These are phyloP conservation scores for Icerya purchasi DNA, from an alignment of 2,888 invertebrate genomes.

Conservation along the genomic window DNA sequence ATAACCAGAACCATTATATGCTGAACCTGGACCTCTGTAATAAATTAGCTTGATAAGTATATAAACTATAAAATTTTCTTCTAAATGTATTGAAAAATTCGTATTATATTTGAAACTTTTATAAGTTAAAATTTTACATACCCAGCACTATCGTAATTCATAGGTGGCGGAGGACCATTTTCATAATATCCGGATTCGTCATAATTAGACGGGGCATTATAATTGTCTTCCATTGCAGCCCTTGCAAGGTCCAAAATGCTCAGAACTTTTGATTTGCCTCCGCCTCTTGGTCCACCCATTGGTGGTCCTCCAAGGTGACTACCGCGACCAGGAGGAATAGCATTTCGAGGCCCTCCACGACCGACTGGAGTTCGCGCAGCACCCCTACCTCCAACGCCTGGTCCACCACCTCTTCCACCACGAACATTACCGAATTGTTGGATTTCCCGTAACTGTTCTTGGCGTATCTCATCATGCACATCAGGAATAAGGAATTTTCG, in stretches of 20 bases:
- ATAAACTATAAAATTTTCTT: not conserved
- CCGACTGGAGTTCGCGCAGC: constrained; percentile 15
- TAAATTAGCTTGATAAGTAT: not conserved
- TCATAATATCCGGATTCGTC: constrained; percentile 13
- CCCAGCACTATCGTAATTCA: constrained; percentile 4
- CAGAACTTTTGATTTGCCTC: constrained; percentile 52
- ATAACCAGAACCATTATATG: constrained; percentile 15
- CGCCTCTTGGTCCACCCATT: constrained; percentile 3
- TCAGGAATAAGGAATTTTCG: constrained; percentile 54
- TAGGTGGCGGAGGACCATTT: not conserved
- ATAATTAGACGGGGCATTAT: constrained; percentile 23
- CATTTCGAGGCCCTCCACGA: constrained; percentile 19
- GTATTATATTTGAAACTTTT: not conserved
- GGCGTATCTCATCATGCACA: constrained; percentile 54
- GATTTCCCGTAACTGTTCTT: constrained; percentile 60
- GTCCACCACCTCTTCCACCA: constrained; percentile 22
- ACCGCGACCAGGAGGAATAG: not conserved
- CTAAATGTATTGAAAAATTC: not conserved
- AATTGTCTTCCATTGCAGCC: constrained; percentile 54
- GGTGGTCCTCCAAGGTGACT: not conserved
- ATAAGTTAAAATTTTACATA: not conserved
- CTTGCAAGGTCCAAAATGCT: constrained; percentile 64
- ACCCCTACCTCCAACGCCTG: constrained; percentile 22
- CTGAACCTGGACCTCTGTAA: constrained; percentile 3
- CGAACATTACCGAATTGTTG: constrained; percentile 29